Conservation (phyloP, 2,113 vertebrate species). For the Falco punctatus region DNA sequence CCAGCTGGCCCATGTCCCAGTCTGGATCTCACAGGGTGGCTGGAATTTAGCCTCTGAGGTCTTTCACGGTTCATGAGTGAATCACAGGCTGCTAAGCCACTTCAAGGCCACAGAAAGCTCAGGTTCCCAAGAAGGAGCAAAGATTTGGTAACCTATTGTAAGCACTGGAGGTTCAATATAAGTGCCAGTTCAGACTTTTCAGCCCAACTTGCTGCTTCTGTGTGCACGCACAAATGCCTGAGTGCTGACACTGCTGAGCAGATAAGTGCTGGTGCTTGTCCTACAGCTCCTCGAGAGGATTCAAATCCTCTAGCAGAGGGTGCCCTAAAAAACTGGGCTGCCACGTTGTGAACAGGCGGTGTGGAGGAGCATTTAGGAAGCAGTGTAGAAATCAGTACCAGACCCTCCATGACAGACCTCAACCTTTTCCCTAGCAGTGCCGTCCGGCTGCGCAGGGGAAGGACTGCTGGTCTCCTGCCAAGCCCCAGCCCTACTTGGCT, state of each 20-base stretch:
- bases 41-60: neutral
- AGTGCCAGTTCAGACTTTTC: neutral
- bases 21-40: neutral
- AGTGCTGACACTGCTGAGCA: neutral
- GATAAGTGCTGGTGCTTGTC: neutral
- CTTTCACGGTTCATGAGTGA: neutral
- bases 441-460: accelerated
- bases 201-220: neutral
- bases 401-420: accelerated
- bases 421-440: neutral
- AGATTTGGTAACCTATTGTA: neutral
- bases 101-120: neutral
- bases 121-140: neutral
- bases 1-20: neutral
- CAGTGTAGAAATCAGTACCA: neutral
- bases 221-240: neutral
- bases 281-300: neutral
- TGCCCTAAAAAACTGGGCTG: neutral
- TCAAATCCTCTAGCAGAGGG: neutral
- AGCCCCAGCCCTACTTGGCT: neutral
- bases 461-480: neutral
- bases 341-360: accelerated
- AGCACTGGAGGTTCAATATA: neutral
- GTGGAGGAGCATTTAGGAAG: neutral
- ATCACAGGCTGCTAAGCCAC: neutral